Percentiles rank a stretch among this genome's conserved stretches.
phyloP scores from a whole-genome alignment of 2,113 vertebrate species.

The Taxidea taxus region DNA sequence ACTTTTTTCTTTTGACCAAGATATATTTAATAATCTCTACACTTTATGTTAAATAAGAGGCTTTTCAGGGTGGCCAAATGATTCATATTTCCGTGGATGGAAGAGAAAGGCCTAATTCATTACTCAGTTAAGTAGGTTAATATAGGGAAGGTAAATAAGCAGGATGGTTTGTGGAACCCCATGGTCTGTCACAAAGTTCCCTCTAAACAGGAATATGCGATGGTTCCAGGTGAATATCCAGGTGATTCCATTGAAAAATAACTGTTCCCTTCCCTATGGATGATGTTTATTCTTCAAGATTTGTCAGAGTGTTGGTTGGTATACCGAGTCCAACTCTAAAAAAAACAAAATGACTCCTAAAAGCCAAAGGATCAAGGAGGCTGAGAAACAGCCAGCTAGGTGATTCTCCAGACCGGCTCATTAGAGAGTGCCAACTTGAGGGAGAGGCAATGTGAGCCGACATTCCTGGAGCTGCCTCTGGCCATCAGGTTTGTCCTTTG shows the following conservation, averaged over 20 bases:
- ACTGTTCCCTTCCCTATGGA: background rate
- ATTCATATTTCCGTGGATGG: background rate
- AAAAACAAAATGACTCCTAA: slow-evolving; percentile 34
- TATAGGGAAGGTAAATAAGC: slow-evolving; percentile 14
- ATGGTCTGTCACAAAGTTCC: background rate
- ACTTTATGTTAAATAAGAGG: slow-evolving; percentile 21
- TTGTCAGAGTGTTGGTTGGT: background rate
- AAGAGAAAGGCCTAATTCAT: slow-evolving; percentile 17
- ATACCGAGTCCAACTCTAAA: background rate
- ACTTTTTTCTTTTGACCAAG: slow-evolving; percentile 19
- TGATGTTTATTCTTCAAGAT: background rate
- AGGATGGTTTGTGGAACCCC: background rate
- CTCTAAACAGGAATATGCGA: background rate
- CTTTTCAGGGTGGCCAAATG: background rate
- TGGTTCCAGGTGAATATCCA: background rate
- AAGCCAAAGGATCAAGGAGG: background rate
- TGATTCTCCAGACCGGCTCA: background rate
- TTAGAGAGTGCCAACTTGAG: background rate
- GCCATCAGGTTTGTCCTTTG: background rate
- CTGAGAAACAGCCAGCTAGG: background rate
- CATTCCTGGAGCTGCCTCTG: background rate
- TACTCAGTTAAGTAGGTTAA: background rate
- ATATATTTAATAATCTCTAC: slow-evolving; percentile 8
- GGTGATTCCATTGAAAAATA: background rate
- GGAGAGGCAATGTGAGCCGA: background rate